Conservation (phyloP, 2,113 vertebrate genomes). For the Sialia sialis region DNA sequence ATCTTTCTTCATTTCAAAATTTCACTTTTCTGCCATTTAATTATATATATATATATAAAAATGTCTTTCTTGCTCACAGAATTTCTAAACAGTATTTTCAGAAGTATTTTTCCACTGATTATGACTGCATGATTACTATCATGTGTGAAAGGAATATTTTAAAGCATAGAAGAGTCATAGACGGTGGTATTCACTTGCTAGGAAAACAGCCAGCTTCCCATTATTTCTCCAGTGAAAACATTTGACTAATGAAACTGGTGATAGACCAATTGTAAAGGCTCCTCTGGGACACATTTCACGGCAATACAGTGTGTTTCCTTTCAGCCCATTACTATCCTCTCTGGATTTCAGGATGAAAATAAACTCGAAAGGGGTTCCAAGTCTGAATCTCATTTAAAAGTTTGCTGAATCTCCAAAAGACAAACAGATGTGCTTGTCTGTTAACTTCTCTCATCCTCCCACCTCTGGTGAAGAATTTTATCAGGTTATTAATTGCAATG, state of each 20-base stretch:
- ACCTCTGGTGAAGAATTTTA: background rate
- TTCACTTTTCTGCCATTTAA: background rate
- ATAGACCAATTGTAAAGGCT: background rate
- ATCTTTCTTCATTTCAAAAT: background rate
- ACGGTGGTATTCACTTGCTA: background rate
- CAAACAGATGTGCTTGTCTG: slow-evolving; percentile 27
- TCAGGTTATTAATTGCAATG: slow-evolving; percentile 19
- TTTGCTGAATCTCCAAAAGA: background rate
- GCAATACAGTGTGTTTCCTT: background rate
- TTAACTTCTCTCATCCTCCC: background rate
- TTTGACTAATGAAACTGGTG: background rate
- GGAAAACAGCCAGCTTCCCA: background rate
- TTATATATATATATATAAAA: background rate
- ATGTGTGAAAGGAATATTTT: background rate
- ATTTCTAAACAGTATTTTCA: background rate
- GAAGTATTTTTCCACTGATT: background rate
- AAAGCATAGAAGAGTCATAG: background rate
- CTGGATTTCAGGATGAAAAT: background rate
- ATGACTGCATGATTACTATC: background rate
- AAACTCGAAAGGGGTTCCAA: slow-evolving; percentile 18
- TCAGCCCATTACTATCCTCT: slow-evolving; percentile 12
- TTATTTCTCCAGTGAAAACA: background rate
- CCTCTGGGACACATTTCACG: background rate
- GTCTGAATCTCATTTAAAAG: slow-evolving; percentile 8
- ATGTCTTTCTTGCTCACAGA: background rate